Evolutionary conservation across 1,140 invertebrate species (phyloP).

Genomic region (Stegodyphus mimosarum): DNA sequence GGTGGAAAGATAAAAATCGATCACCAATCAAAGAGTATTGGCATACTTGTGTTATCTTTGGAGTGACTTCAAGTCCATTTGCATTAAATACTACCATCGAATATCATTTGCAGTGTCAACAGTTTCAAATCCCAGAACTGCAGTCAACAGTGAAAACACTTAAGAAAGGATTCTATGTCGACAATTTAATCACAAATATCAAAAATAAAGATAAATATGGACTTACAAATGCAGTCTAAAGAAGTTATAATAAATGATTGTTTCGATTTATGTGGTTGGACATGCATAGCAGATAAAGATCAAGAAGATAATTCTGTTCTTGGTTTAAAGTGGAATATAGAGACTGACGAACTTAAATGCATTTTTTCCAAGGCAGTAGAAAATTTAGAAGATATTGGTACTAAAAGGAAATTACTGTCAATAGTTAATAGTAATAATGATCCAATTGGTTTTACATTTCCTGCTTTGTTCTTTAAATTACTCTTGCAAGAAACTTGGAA

Average conservation of each 20-base stretch:
- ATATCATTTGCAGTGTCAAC: background rate
- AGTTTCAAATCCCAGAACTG: background rate
- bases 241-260: background rate
- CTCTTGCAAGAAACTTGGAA: slow-evolving; percentile 22
- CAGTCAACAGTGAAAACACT: background rate
- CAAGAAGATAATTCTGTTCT: background rate
- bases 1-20: background rate
- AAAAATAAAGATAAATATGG: background rate
- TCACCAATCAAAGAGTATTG: background rate
- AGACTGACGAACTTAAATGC: slow-evolving; percentile 1
- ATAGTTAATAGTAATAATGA: slow-evolving; percentile 15
- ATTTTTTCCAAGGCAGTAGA: background rate
- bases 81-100: background rate
- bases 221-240: background rate
- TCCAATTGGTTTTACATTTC: slow-evolving; percentile 17
- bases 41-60: slow-evolving; percentile 16
- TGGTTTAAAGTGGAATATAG: slow-evolving; percentile 17
- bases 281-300: slow-evolving; percentile 1
- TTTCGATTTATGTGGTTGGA: background rate
- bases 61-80: background rate
- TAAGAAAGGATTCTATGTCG: slow-evolving; percentile 13
- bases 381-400: background rate
- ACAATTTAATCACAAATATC: slow-evolving; percentile 4
- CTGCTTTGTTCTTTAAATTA: background rate
- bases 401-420: slow-evolving; percentile 2